These are phyloP conservation scores for Hyperoplus immaculatus DNA, from an alignment of 2,797 vertebrate species.

Conservation along the genomic window DNA sequence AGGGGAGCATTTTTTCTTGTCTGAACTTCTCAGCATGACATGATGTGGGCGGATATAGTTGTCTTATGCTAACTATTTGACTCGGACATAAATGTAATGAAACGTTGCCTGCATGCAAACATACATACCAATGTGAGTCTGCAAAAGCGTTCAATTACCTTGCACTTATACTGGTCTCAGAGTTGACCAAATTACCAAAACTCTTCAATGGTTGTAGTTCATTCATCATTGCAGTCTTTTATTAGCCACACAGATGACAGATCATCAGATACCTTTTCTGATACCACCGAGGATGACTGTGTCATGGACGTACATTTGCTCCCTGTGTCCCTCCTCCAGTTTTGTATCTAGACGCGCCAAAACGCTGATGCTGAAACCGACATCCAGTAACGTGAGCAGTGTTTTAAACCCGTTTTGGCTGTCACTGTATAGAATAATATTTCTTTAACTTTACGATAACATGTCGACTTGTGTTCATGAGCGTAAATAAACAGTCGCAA, in stretches of 20 bases:
- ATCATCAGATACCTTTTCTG: conserved; percentile 48
- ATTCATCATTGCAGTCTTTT: not conserved
- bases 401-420: not conserved
- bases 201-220: rapidly evolving
- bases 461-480: rapidly evolving
- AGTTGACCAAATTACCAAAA: not conserved
- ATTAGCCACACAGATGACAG: not conserved
- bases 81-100: too few species aligned
- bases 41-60: too few species aligned
- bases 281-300: conserved; percentile 14
- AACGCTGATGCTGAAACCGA: conserved; percentile 23
- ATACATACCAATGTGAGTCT: not conserved
- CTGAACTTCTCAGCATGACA: not conserved
- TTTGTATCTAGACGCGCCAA: conserved; percentile 52
- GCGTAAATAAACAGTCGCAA: not conserved
- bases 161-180: not conserved
- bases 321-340: not conserved
- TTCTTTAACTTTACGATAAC: not conserved
- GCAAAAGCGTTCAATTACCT: not conserved
- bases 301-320: not conserved
- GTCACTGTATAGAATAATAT: not conserved
- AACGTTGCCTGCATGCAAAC: not conserved
- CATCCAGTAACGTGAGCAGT: not conserved
- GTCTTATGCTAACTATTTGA: too few species aligned
- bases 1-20: not conserved